phyloP scores from a whole-genome alignment of 64 coral and sea anemone genomes.

The Porites australiensis region DNA sequence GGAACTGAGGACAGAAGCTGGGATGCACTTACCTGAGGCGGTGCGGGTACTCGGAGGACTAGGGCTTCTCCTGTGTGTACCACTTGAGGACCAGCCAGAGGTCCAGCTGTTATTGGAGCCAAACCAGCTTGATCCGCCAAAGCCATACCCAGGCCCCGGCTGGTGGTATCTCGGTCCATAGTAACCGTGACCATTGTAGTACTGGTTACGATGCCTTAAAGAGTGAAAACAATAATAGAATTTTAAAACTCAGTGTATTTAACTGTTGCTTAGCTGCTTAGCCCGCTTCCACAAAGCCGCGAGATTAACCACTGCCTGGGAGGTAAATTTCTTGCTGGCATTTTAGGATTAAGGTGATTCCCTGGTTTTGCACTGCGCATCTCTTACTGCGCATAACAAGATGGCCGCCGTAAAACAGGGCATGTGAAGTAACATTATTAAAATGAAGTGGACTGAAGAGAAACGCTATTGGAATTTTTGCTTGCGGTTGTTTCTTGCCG shows the following conservation, averaged over 20 bases:
- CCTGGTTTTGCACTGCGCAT: too few species aligned
- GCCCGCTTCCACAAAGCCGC: too few species aligned
- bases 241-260: neutral
- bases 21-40: neutral
- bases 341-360: too few species aligned
- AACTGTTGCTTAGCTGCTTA: neutral
- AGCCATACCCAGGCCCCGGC: conserved; percentile 13
- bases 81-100: conserved; percentile 33
- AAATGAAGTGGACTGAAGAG: too few species aligned
- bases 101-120: conserved; percentile 35
- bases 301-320: too few species aligned
- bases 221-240: neutral
- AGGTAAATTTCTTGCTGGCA: too few species aligned
- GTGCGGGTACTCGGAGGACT: conserved; percentile 31
- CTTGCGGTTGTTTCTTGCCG: too few species aligned
- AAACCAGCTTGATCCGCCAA: conserved; percentile 42
- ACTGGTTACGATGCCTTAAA: neutral
- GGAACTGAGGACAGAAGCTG: too few species aligned
- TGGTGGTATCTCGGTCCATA: neutral
- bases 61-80: neutral
- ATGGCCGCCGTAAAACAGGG: too few species aligned
- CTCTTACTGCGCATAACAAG: too few species aligned
- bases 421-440: too few species aligned
- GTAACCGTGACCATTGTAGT: conserved; percentile 6
- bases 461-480: too few species aligned